Base-by-base conservation (phyloP, 2,888 invertebrate genomes). In the Stictocephala bisonia region DNA sequence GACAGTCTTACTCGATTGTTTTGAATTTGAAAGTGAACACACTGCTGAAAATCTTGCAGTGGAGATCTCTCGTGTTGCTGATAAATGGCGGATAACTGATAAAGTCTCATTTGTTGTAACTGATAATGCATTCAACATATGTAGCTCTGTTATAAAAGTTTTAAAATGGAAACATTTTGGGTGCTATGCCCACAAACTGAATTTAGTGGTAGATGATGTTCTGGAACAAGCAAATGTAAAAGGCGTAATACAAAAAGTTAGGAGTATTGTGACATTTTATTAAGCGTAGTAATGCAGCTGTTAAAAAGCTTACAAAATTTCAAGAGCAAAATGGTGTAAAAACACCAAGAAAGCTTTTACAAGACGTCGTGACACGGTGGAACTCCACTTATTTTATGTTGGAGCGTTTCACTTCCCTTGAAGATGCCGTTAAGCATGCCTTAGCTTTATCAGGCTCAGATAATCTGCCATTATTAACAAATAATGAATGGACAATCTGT, bases 91-190 rank as follows among this genome's bases (percentile, higher is more conserved):
- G 9, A 48, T 81, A 27, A 72, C 75, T 58, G 60, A 78, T 4
- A 81, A 81, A 79, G 75, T 82, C 72, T 24, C 79, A 11, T 29
- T 81, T 11, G 76, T 77, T 6, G 76, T 81, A 31, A 71, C 79
- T n/a, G 76, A 79, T 66, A 77, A 77, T 73, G 75, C 76, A 31
- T 66, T 71, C 15, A 72, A 77, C 27, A 69, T 80, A 7, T 2
- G 9, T 41, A 18, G 15, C 1, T 58, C 60, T 13, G 31, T 44
- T 7, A 73, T 64, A 24, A 76, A 60, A 53, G 60, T 76, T 66
- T 48, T 79, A 40, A 29, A 73, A 24, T 75, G 75, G 74, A 73
- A 76, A 24, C 78, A 80, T 75, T 77, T 77, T 50, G 78, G 71
- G 1, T 79, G 78, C 53, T 77, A 76, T 24, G 44, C 66, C 7